Base-by-base conservation (phyloP, 92 coral and sea anemone genomes). In the Siderastrea radians region DNA sequence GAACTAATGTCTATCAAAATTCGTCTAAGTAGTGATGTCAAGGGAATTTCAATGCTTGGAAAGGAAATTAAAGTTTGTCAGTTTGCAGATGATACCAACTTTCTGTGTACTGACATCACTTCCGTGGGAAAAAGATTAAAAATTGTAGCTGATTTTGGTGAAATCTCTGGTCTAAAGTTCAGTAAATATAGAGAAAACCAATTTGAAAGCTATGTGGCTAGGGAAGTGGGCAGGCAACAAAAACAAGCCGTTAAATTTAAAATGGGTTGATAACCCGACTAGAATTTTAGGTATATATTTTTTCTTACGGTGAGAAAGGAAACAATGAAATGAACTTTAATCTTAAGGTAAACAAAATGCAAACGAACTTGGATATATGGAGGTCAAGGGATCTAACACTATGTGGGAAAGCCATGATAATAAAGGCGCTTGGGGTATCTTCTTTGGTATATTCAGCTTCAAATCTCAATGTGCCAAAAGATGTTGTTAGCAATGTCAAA, bases 151-250 rank as follows among this genome's bases (percentile, higher is more conserved):
- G 26, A 50, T 50, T 73, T 73, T 73, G 58, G 58, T 10, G 44
- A 49, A 49, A 7, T 73, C 78, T 73, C 60, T 73, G 58, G 58
- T 73, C 44, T 5, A 73, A 73, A 73, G 48, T 58, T 15, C n/a
- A n/a, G n/a, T n/a, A n/a, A n/a, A n/a, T n/a, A n/a, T n/a, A n/a
- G n/a, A n/a, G n/a, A n/a, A n/a, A n/a, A n/a, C n/a, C n/a, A n/a
- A n/a, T n/a, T n/a, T n/a, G n/a, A 73, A 73, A 50, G 78, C 61
- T 50, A 73, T 73, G 78, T n/a, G 44, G 78, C 59, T 73, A 19
- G 77, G 60, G 57, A 72, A 50, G 78, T 73, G 55, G 78, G 9
- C 58, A 49, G 14, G 14, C 15, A 73, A n/a, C 14, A 73, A 49
- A 73, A 50, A 4, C 58, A 73, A 73, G 14, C 77, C 73, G 17